Conservation (phyloP, 2,797 vertebrate genomes). For the Etheostoma nigrum region DNA sequence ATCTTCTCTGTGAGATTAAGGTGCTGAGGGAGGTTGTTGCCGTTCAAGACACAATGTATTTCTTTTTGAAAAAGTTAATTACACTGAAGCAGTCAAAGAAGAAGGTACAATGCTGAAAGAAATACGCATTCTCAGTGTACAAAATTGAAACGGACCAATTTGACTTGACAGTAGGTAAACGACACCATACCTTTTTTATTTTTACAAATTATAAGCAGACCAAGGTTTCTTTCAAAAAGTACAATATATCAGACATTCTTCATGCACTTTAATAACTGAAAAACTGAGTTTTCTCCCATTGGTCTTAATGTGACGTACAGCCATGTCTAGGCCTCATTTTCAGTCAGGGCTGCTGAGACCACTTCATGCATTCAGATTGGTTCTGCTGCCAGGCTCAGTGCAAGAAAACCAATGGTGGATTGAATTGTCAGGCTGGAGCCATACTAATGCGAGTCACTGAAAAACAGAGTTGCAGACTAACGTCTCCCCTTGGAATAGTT, state of each 20-base stretch:
- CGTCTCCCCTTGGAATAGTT: constrained; percentile 49
- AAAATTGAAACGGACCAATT: constrained; percentile 19
- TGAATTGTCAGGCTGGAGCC: constrained; percentile 60
- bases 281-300: constrained; percentile 42
- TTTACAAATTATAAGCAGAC: constrained; percentile 13
- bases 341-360: constrained; percentile 51
- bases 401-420: constrained; percentile 49
- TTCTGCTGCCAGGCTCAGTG: constrained; percentile 34
- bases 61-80: constrained; percentile 33
- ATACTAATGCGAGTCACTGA: constrained; percentile 40
- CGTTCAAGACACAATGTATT: constrained; percentile 19
- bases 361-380: constrained; percentile 61
- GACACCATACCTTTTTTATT: neutral
- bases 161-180: constrained; percentile 27
- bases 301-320: constrained; percentile 52
- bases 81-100: neutral
- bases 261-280: constrained; percentile 55
- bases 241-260: constrained; percentile 28
- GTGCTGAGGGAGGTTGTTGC: constrained; percentile 2
- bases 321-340: constrained; percentile 58
- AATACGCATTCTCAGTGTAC: neutral
- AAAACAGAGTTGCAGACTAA: constrained; percentile 51
- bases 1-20: constrained; percentile 37
- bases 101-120: constrained; percentile 3
- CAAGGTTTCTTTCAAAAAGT: constrained; percentile 20